Evolutionary conservation across 2,113 vertebrate genomes (phyloP), one percentile per base, ranked within the genome.

Genomic region (Tricholaema leucomelas): DNA sequence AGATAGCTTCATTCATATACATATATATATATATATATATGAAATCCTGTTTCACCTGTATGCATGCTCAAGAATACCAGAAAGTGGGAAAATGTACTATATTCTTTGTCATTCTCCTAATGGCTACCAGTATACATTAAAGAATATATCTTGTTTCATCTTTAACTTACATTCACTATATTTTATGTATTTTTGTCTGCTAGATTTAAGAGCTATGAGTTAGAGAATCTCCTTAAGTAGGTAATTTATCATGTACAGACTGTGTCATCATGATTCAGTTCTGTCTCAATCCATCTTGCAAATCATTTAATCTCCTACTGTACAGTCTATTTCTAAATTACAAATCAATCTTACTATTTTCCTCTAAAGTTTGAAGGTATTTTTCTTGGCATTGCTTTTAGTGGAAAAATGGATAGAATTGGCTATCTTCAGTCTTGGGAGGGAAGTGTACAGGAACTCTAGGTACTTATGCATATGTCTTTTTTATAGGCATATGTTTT

Each of bases 211-310:
- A 88, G 90, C 78, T 67, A 65, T 42, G 36, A 91, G 83, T 75
- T 84, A 90, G 54, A 90, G 94, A 86, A 75, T 94, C 79, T 91
- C 58, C 35, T 75, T 84, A 78, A 92, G 80, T 90, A 92, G 77
- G 54, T 85, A 78, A 87, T 93, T 81, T 85, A 69, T 96, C 87
- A 90, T 75, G 50, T 81, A n/a, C 17, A 73, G 66, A 63, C 70
- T 70, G 28, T 88, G 66, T 88, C 84, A 88, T 81, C 88, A 65
- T 78, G 83, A 86, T 90, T 89, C 81, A 75, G 66, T 91, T 93
- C 76, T 90, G 65, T 78, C 69, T 78, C 90, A 91, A 94, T 94
- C 80, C 66, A 59, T 95, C 12, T 92, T 88, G 66, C 44, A 88
- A 15, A 54, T 88, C 88, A 83, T 95, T 94, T 88, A 44, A 24